Evolutionary conservation across 92 coral and sea anemone species (phyloP).

Genomic region (Epizoanthus fatuus): DNA sequence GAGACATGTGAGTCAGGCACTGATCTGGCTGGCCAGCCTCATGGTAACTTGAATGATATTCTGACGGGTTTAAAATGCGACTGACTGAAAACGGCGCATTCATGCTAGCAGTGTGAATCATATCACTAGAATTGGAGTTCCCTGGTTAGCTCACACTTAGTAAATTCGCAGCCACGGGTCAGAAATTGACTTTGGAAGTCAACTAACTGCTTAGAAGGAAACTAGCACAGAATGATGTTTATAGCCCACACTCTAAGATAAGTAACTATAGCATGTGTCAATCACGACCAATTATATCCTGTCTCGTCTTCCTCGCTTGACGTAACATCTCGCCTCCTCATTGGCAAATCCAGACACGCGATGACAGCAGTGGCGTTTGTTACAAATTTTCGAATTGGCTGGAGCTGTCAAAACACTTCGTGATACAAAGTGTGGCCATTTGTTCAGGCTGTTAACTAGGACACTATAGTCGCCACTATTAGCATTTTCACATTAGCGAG

Average conservation of each 20-base stretch:
- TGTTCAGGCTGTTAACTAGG: slow-evolving; percentile 99
- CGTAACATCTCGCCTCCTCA: slow-evolving; percentile 98
- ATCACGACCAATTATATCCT: slow-evolving; percentile 99
- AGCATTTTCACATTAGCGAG: slow-evolving; percentile 97
- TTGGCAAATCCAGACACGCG: slow-evolving; percentile 99
- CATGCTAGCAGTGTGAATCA: slow-evolving; percentile 96
- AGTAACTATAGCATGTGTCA: slow-evolving; percentile 99
- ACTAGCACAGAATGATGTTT: slow-evolving; percentile 95
- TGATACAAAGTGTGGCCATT: slow-evolving; percentile 99
- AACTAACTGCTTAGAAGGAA: slow-evolving; percentile 96
- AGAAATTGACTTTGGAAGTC: slow-evolving; percentile 96
- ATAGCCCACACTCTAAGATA: slow-evolving; percentile 98
- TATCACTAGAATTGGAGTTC: slow-evolving; percentile 45
- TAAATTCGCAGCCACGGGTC: slow-evolving; percentile 75
- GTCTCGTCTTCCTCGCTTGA: slow-evolving; percentile 98
- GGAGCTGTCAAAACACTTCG: slow-evolving; percentile 99
- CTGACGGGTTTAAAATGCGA: slow-evolving; percentile 89
- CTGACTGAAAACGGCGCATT: slow-evolving; percentile 99
- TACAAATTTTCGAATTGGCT: slow-evolving; percentile 99
- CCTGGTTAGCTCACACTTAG: slow-evolving; percentile 63
- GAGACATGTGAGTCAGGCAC: slow-evolving; percentile 91
- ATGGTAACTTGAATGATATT: slow-evolving; percentile 89
- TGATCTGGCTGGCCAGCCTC: slow-evolving; percentile 86
- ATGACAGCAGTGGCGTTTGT: slow-evolving; percentile 99
- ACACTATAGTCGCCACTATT: slow-evolving; percentile 98